Conservation (phyloP, 2,113 vertebrate species). For the Oceanites oceanicus region DNA sequence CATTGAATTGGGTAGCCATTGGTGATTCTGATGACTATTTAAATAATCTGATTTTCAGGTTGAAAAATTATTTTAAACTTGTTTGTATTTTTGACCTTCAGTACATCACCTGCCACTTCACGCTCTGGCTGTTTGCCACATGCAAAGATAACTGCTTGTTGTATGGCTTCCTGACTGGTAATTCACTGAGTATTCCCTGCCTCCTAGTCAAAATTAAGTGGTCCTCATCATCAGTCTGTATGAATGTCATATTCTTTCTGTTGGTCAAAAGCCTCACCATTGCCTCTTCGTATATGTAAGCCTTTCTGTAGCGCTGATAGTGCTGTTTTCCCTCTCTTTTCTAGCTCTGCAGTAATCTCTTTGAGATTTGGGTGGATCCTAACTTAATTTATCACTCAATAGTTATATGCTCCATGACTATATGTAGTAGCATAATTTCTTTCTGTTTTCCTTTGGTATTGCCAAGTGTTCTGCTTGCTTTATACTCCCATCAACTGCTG, state of each 20-base stretch:
- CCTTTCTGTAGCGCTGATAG: neutral
- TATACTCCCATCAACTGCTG: neutral
- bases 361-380: neutral
- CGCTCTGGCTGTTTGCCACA: neutral
- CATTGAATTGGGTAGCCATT: neutral
- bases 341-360: neutral
- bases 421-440: neutral
- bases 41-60: neutral
- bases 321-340: neutral
- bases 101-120: neutral
- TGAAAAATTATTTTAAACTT: neutral
- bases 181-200: neutral
- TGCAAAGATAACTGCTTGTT: neutral
- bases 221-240: neutral
- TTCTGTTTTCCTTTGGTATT: neutral
- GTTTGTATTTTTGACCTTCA: neutral
- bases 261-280: neutral
- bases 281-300: neutral
- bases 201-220: neutral
- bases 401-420: neutral
- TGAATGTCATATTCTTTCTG: neutral
- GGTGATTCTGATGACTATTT: neutral
- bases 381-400: neutral
- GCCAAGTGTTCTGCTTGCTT: neutral
- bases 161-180: neutral